A percentile compares a stretch with the other conserved stretches of the same genome.
Conservation (phyloP, 35 echinoderm and acorn worm species). For the Holothuria glaberrima region DNA sequence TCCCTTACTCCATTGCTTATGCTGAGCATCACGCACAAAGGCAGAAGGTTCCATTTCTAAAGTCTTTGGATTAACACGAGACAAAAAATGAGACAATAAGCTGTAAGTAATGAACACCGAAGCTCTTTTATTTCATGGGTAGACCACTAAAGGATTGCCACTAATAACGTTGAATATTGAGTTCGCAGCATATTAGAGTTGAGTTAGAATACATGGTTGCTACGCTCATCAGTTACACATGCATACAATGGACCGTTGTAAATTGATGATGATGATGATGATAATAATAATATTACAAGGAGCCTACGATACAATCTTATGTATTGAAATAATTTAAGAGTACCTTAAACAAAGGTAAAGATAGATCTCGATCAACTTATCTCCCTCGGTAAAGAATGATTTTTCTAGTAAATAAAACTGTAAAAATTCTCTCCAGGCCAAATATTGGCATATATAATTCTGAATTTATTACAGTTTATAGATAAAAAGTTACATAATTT, state of each 20-base stretch:
- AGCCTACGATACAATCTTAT: conserved; percentile 45
- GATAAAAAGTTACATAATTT: conserved; percentile 35
- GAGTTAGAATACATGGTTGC: conserved; percentile 52
- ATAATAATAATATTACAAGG: conserved; percentile 26
- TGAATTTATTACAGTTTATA: conserved; percentile 23
- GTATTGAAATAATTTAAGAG: neutral
- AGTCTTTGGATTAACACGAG: no score
- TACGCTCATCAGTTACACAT: conserved; percentile 54
- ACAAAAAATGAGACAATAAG: no score
- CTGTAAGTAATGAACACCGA: conserved; percentile 61
- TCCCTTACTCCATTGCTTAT: no score
- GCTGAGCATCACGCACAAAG: no score
- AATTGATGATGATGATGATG: neutral
- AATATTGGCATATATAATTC: neutral
- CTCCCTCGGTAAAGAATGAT: neutral
- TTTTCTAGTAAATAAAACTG: neutral
- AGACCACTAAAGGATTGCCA: conserved; percentile 50
- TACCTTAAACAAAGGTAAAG: neutral
- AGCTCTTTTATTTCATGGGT: conserved; percentile 60
- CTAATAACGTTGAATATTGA: conserved; percentile 17
- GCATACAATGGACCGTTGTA: conserved; percentile 37
- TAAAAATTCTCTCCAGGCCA: conserved; percentile 12
- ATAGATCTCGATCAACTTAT: neutral
- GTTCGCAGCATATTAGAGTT: conserved; percentile 28
- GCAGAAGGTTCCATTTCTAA: no score